A percentile compares a stretch with the other conserved stretches of the same genome.
Evolutionary conservation across 2,113 vertebrate genomes (phyloP).

Genomic region (Carassius auratus): DNA sequence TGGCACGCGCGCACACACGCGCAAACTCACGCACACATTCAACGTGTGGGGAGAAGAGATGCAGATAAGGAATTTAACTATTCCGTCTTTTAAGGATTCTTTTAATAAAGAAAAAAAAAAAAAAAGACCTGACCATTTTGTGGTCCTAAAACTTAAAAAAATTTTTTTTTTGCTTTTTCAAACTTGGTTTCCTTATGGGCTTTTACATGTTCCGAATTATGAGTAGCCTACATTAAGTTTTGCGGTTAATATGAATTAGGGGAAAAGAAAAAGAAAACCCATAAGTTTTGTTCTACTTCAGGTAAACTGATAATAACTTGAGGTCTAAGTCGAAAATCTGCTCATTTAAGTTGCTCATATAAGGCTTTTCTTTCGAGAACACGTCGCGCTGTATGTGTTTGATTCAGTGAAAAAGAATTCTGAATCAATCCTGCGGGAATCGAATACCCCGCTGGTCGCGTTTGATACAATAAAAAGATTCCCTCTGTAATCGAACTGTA

Average conservation of each 20-base stretch:
- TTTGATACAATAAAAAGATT: not conserved
- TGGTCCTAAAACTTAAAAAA: not conserved
- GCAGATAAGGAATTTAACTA: not conserved
- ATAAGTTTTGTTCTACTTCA: not conserved
- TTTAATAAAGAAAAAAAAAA: not conserved
- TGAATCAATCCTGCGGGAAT: not conserved
- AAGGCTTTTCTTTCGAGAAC: not conserved
- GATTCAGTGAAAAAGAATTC: not conserved
- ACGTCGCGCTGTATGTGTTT: not conserved
- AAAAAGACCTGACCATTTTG: not conserved
- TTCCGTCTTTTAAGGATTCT: not conserved
- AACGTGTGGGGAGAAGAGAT: not conserved
- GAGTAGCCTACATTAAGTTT: not conserved
- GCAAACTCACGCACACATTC: slow-evolving; percentile 1
- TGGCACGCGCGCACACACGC: not conserved
- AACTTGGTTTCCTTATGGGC: not conserved
- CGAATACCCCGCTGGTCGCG: not conserved
- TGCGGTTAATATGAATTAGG: not conserved
- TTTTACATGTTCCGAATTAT: not conserved
- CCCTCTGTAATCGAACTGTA: not conserved
- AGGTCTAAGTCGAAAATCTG: not conserved
- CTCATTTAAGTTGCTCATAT: not conserved
- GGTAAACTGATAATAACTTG: not conserved
- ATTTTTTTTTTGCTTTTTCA: not conserved
- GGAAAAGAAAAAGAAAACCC: no score